Conservation (phyloP, 2,888 invertebrate species). For the Calephelis perditalis region DNA sequence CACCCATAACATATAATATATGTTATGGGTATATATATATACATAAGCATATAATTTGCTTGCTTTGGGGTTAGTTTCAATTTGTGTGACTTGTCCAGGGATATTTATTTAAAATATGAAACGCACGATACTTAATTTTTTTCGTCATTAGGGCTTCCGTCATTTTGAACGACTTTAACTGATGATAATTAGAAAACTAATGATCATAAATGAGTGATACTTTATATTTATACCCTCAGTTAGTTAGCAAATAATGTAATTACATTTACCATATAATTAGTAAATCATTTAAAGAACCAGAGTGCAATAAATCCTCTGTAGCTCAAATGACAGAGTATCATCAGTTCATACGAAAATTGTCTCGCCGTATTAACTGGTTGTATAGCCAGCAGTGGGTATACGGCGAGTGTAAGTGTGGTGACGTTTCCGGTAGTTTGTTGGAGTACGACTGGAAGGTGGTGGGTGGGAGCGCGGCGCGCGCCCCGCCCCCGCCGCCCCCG, state of each 20-base stretch:
- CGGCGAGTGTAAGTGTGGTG: too few relatives aligned
- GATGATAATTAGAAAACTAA: neutral
- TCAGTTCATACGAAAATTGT: too few relatives aligned
- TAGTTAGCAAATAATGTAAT: slow-evolving; percentile 12
- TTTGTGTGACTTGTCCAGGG: too few relatives aligned
- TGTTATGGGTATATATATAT: too few relatives aligned
- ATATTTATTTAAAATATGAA: too few relatives aligned
- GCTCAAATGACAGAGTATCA: too few relatives aligned
- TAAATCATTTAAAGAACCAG: neutral
- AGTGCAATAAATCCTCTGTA: neutral
- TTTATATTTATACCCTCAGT: slow-evolving; percentile 3
- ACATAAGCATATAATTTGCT: too few relatives aligned
- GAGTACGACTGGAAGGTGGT: slow-evolving; percentile 74
- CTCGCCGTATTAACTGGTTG: too few relatives aligned
- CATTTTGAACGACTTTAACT: too few relatives aligned
- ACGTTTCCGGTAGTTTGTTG: slow-evolving; percentile 43
- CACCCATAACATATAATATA: too few relatives aligned
- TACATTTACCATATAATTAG: neutral
- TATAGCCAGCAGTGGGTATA: too few relatives aligned
- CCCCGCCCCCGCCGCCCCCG: slow-evolving; percentile 26
- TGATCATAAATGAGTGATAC: neutral
- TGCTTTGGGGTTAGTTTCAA: too few relatives aligned
- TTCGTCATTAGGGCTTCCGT: neutral
- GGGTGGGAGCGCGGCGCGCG: slow-evolving; percentile 27
- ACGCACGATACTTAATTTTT: slow-evolving; percentile 23